phyloP scores from a whole-genome alignment of 2,113 vertebrate genomes.

The Tiliqua scincoides region DNA sequence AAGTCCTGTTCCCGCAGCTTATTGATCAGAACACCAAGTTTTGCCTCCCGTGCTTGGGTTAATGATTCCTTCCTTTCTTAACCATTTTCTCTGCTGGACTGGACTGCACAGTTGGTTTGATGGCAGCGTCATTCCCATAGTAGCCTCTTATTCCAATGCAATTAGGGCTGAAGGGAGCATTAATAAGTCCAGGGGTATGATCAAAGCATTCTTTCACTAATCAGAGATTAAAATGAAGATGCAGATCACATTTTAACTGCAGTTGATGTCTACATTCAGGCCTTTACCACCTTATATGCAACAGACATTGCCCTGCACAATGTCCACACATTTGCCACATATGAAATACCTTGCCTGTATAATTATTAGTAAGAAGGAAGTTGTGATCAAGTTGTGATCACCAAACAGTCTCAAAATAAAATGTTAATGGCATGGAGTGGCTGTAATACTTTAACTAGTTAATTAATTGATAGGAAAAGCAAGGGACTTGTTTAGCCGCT shows the following conservation, averaged over 20 bases:
- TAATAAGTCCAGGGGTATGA: not conserved
- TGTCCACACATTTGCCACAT: not conserved
- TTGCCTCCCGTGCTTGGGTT: slow-evolving; percentile 25
- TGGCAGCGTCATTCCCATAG: not conserved
- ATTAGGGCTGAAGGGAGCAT: not conserved
- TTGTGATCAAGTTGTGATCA: not conserved
- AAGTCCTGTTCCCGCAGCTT: slow-evolving; percentile 41
- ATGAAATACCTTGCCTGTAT: not conserved
- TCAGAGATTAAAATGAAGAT: slow-evolving; percentile 2
- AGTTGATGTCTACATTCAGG: not conserved
- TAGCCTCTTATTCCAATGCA: slow-evolving; percentile 18
- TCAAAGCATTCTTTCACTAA: not conserved
- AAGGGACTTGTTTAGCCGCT: not conserved
- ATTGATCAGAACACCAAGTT: fast-evolving
- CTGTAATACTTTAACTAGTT: not conserved
- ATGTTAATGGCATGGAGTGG: not conserved
- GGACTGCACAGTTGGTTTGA: fast-evolving
- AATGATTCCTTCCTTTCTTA: slow-evolving; percentile 20
- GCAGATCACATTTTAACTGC: not conserved
- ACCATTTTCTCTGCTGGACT: not conserved
- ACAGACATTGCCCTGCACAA: too few relatives aligned
- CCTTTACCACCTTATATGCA: not conserved
- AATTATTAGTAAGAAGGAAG: not conserved
- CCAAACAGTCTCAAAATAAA: not conserved
- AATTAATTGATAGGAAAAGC: not conserved